These are phyloP conservation scores for Latheticus oryzae DNA, from an alignment of 2,888 invertebrate genomes.

Conservation along the genomic window DNA sequence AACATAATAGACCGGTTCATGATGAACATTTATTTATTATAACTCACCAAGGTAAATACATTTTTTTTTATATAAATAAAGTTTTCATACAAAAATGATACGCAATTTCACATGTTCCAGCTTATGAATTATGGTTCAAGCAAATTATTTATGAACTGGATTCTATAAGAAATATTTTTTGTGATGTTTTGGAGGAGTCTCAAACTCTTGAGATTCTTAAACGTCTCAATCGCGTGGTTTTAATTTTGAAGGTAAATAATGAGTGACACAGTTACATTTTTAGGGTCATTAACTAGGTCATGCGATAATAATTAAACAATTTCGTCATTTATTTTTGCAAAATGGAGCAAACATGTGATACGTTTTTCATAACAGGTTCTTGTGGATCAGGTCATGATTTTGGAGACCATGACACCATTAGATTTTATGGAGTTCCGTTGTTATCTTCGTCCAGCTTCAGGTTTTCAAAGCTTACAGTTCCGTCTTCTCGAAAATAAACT, in stretches of 20 bases:
- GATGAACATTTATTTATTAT: conserved; percentile 98
- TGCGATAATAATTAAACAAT: conserved; percentile 1
- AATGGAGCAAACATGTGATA: background rate
- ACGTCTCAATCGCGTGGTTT: conserved; percentile 88
- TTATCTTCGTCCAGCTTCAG: conserved; percentile 94
- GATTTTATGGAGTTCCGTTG: conserved; percentile 98
- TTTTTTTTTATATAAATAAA: background rate
- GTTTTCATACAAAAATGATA: conserved; percentile 6
- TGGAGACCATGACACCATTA: conserved; percentile 98
- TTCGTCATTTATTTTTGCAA: conserved; percentile 11
- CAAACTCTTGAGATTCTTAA: conserved; percentile 94
- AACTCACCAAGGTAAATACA: conserved; percentile 90
- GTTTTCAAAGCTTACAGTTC: conserved; percentile 98
- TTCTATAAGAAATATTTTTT: conserved; percentile 86
- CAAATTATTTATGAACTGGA: conserved; percentile 98
- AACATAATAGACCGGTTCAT: conserved; percentile 82
- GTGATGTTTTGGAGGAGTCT: conserved; percentile 84
- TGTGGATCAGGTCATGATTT: conserved; percentile 95
- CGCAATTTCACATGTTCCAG: conserved; percentile 68
- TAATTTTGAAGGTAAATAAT: conserved; percentile 86
- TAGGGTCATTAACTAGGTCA: conserved; percentile 5
- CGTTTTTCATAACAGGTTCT: conserved; percentile 77
- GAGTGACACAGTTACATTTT: background rate
- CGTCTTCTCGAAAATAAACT: conserved; percentile 95
- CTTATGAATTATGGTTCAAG: conserved; percentile 99